Conservation (phyloP, 2,797 vertebrate species). For the Garrulus glandarius region DNA sequence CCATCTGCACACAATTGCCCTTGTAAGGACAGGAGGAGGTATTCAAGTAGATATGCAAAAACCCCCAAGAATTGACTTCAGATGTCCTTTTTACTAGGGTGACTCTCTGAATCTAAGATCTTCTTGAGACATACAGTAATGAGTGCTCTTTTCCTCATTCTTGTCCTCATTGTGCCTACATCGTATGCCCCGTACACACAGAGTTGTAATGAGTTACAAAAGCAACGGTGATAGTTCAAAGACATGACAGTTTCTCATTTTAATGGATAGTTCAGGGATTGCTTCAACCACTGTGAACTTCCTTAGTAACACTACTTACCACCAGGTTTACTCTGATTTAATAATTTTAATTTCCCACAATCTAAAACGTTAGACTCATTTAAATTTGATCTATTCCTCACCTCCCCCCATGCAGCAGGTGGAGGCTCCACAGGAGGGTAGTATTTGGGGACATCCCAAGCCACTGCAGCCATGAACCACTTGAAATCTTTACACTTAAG, state of each 20-base stretch:
- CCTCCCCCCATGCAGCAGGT: constrained; percentile 88
- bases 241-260: not conserved
- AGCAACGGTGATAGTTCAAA: not conserved
- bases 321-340: not conserved
- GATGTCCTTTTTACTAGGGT: not conserved
- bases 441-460: constrained; percentile 88
- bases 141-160: not conserved
- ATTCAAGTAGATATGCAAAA: not conserved
- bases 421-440: constrained; percentile 88
- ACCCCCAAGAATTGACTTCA: not conserved
- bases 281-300: not conserved
- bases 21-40: not conserved
- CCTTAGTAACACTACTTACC: not conserved
- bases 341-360: not conserved
- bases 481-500: constrained; percentile 90
- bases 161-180: not conserved
- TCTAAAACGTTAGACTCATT: not conserved
- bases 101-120: not conserved
- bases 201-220: not conserved
- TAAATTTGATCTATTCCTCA: constrained; percentile 59
- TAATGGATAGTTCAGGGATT: not conserved
- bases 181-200: not conserved
- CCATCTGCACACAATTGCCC: not conserved
- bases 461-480: constrained; percentile 89
- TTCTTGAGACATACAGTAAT: not conserved